Evolutionary conservation across 2,888 invertebrate species (phyloP).

Genomic region (Cosmorhoe ocellata): DNA sequence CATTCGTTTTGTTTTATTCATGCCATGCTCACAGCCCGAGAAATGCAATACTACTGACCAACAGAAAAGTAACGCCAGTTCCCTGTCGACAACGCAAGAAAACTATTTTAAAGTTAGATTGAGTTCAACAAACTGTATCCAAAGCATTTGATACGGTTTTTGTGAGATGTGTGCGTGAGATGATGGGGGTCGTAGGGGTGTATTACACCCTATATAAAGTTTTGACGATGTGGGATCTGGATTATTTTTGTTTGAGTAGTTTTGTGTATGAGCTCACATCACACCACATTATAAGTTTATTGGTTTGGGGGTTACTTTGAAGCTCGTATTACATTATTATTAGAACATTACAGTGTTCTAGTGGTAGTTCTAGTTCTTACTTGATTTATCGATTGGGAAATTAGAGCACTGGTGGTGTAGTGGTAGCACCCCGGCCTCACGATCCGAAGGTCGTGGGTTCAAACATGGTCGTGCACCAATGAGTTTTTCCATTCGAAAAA

Average conservation of each 20-base stretch:
- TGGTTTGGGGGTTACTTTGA: constrained; percentile 1
- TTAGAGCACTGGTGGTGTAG: too few relatives aligned
- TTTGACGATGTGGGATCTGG: constrained; percentile 16
- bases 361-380: too few relatives aligned
- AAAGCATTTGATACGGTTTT: constrained; percentile 50
- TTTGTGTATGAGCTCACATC: constrained; percentile 11
- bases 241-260: constrained; percentile 24
- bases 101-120: constrained; percentile 71
- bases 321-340: not conserved
- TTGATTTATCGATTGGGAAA: too few relatives aligned
- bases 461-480: too few relatives aligned
- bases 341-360: not conserved
- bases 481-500: too few relatives aligned
- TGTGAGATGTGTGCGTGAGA: constrained; percentile 31
- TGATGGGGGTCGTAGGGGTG: constrained; percentile 20
- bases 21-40: not conserved
- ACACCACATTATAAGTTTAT: too few relatives aligned
- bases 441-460: too few relatives aligned
- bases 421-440: too few relatives aligned
- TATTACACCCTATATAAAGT: constrained; percentile 27
- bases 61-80: constrained; percentile 24
- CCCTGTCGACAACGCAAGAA: constrained; percentile 35
- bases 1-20: not conserved
- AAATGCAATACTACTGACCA: not conserved
- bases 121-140: constrained; percentile 51